Evolutionary conservation across 2,888 invertebrate genomes (phyloP), one percentile per base, ranked within the genome.

Genomic region (Napeogenes inachia): DNA sequence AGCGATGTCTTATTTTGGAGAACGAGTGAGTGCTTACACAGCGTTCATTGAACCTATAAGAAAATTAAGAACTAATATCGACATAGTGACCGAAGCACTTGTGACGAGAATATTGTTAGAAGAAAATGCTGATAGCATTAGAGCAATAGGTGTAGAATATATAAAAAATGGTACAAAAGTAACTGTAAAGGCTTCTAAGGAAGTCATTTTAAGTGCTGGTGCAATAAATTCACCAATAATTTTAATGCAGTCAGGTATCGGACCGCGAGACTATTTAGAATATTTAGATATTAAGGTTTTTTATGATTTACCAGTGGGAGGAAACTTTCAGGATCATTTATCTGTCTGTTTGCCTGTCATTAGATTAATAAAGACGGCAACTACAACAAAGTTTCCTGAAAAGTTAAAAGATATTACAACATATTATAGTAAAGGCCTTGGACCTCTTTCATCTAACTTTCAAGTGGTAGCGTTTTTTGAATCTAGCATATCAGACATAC

Each of bases 281-380:
- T 89, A 87, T 76, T 76, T 90, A 72, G 79, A 82, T 70, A 76
- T 89, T 33, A 78, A 77, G 67, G 77, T 81, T 3, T 65, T 77
- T 45, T 75, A 76, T 60, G 86, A 89, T 74, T 76, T 90, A 57
- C 87, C 89, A 0, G 88, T 90, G 0, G 90, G 90, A 32, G 79
- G 77, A 10, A 90, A 90, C 65, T 88, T 90, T 68, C 90, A 90
- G n/a, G 90, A 90, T 68, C 90, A 90, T 71, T 56, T 90, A 30
- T 84, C 88, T 2, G 84, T 90, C 0, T 90, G 90, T 68, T 74
- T 90, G 45, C 89, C 90, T 12, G 85, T 89, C 4, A 84, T 90
- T 46, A 85, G 80, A 60, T 68, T 89, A 58, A 75, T 77, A 13
- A 87, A 82, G 64, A 87, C 87, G 0, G 74, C 82, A 2, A 90